Percentiles rank a stretch among this genome's conserved stretches.
phyloP scores from a whole-genome alignment of 1,140 invertebrate species.

The Sipha flava region DNA sequence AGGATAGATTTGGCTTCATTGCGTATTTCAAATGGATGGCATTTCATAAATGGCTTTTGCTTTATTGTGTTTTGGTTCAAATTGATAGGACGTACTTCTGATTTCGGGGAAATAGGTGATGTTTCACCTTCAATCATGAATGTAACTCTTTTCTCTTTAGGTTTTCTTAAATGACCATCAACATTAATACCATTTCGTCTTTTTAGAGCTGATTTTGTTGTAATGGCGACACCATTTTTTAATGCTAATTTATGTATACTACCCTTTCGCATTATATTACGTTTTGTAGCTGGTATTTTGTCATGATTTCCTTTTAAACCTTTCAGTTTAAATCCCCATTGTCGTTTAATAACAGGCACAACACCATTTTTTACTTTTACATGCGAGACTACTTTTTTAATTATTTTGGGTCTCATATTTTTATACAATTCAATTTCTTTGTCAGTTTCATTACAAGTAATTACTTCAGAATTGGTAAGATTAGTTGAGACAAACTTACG shows the following conservation, averaged over 20 bases:
- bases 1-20: constrained; percentile 1
- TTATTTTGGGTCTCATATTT: not conserved
- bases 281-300: constrained; percentile 5
- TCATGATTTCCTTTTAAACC: not conserved
- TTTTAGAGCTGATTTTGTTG: constrained; percentile 21
- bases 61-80: not conserved
- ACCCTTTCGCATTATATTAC: not conserved
- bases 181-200: not conserved
- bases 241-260: not conserved
- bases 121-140: constrained; percentile 16
- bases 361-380: not conserved
- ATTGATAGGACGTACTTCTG: constrained; percentile 1
- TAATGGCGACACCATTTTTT: not conserved
- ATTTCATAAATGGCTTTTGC: constrained; percentile 19
- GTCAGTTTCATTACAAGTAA: not conserved
- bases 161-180: not conserved
- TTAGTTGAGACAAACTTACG: not conserved
- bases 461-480: not conserved
- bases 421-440: constrained; percentile 19
- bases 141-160: constrained; percentile 24
- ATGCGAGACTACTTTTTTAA: not conserved
- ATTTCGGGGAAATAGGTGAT: not conserved
- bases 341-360: not conserved
- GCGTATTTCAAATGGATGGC: constrained; percentile 14
- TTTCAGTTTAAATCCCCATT: not conserved